phyloP scores from a whole-genome alignment of 2,888 invertebrate genomes.

The Stenolophus ochropezus region DNA sequence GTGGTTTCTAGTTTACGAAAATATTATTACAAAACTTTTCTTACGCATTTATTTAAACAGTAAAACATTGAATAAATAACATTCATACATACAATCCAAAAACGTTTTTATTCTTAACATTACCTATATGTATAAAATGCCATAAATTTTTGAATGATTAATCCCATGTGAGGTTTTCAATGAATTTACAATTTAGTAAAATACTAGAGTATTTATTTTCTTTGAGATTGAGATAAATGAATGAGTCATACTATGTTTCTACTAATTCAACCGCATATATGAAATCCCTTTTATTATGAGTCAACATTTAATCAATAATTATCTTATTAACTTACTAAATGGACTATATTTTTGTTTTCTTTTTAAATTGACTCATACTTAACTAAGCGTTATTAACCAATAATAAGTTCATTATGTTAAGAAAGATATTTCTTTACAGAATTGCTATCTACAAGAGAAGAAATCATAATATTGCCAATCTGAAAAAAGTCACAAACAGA shows the following conservation, averaged over 20 bases:
- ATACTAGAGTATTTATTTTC: not conserved
- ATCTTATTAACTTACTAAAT: not conserved
- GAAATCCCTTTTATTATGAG: not conserved
- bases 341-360: not conserved
- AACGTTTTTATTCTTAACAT: too few species aligned
- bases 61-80: too few species aligned
- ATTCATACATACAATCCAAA: too few species aligned
- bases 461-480: constrained; percentile 64
- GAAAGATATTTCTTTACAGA: constrained; percentile 66
- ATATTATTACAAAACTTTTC: not conserved
- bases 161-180: too few species aligned
- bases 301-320: not conserved
- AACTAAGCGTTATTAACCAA: not conserved
- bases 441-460: constrained; percentile 70
- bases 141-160: too few species aligned
- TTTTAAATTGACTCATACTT: not conserved
- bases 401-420: constrained; percentile 23
- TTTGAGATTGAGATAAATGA: not conserved
- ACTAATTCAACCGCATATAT: not conserved
- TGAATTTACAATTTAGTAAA: too few species aligned
- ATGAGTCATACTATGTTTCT: not conserved
- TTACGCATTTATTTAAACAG: not conserved
- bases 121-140: too few species aligned
- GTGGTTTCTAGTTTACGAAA: not conserved
- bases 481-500: constrained; percentile 67